phyloP scores from a whole-genome alignment of 2,797 vertebrate genomes.

The Sternotherus odoratus region DNA sequence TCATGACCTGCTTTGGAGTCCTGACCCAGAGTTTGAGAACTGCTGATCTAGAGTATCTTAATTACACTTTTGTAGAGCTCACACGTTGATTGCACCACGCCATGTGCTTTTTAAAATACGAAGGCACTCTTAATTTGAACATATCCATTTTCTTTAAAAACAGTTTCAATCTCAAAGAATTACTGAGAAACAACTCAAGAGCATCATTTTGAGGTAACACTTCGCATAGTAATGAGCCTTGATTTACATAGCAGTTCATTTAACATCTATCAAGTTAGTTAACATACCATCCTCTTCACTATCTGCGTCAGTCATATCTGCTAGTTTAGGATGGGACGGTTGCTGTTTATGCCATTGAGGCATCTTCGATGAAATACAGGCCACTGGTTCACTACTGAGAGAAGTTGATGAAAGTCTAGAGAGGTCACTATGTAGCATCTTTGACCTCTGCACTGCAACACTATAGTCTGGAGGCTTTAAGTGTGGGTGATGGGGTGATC shows the following conservation, averaged over 20 bases:
- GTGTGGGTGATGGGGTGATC: conserved; percentile 87
- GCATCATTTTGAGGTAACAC: background rate
- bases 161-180: background rate
- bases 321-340: conserved; percentile 75
- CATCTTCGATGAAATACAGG: conserved; percentile 83
- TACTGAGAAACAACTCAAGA: conserved; percentile 31
- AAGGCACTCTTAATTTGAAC: conserved; percentile 21
- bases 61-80: background rate
- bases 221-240: conserved; percentile 23
- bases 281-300: conserved; percentile 94
- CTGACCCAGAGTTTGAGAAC: too few relatives aligned
- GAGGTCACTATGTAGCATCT: conserved; percentile 88
- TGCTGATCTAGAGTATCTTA: conserved; percentile 25
- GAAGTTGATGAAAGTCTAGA: conserved; percentile 79
- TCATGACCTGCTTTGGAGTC: too few relatives aligned
- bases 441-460: conserved; percentile 97
- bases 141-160: background rate
- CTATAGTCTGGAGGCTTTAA: conserved; percentile 96
- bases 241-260: conserved; percentile 53
- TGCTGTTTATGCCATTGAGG: conserved; percentile 82
- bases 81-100: background rate
- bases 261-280: conserved; percentile 48
- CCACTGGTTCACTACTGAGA: conserved; percentile 75
- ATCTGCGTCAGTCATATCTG: conserved; percentile 86
- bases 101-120: conserved; percentile 25